phyloP scores from a whole-genome alignment of 2,797 vertebrate species.

The Hippoglossus hippoglossus region DNA sequence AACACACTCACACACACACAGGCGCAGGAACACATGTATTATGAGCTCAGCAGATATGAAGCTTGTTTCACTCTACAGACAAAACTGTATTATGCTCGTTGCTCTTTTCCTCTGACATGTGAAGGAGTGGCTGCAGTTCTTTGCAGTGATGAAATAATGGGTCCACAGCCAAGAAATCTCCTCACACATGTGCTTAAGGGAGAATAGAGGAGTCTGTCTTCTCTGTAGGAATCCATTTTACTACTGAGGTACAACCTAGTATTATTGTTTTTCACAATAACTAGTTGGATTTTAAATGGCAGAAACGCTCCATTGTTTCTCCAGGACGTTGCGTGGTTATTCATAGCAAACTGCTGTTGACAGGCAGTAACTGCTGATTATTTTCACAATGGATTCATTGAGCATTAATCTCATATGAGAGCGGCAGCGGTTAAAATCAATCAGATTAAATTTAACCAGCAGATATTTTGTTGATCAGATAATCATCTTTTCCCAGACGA shows the following conservation, averaged over 20 bases:
- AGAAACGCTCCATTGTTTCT: too few species aligned
- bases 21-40: constrained; percentile 10
- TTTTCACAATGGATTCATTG: neutral
- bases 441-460: too few species aligned
- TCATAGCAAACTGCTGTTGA: neutral
- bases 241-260: neutral
- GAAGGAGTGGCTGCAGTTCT: constrained; percentile 45
- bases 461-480: neutral
- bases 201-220: constrained; percentile 45
- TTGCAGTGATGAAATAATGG: constrained; percentile 57
- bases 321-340: too few species aligned
- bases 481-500: neutral
- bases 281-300: too few species aligned
- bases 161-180: constrained; percentile 60
- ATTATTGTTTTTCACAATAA: neutral
- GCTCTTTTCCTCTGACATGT: constrained; percentile 20
- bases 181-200: constrained; percentile 56
- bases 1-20: constrained; percentile 11
- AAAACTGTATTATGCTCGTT: constrained; percentile 7
- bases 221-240: constrained; percentile 22
- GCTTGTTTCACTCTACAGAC: constrained; percentile 4
- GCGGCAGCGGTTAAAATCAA: neutral
- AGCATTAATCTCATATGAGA: neutral
- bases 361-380: neutral
- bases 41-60: constrained; percentile 53